Evolutionary conservation across 2,113 vertebrate species (phyloP), one percentile per base, ranked within the genome.

Genomic region (Barnardius zonarius): DNA sequence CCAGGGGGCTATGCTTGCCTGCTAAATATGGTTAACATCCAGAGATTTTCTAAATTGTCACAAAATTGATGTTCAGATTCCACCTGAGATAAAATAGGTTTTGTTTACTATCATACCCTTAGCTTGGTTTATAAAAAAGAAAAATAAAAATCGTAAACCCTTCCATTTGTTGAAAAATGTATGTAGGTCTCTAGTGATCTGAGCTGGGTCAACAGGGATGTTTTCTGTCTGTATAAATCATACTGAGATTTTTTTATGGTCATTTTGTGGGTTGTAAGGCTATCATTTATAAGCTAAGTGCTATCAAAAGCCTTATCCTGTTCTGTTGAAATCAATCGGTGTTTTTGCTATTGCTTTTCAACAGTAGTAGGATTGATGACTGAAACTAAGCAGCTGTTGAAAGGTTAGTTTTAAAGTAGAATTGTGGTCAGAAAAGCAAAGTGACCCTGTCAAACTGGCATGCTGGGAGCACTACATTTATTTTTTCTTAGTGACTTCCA

Each of bases 391-490:
- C 73, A 89, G 63, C 39, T 93, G 78, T 49, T 94, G 89, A 95
- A 95, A 93, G 75, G 77, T 96, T 94, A 61, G 84, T 79, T 93
- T 95, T 88, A 54, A 91, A 94, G 74, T 39, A 92, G 76, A 92
- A 85, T 67, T 93, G 79, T 93, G 86, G 80, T 87, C 83, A 95
- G 83, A 80, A 90, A 87, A 96, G 86, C 81, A 86, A 93, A 95
- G 83, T 91, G 74, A 95, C 77, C 75, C 74, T 94, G 83, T 94
- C 94, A 92, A 35, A 44, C 61, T 92, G 95, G 82, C 52, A 13
- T 76, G 55, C 62, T 90, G 87, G 82, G 67, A 95, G 64, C 55
- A 75, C 20, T 81, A 22, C 39, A 39, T 79, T 96, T 92, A 24
- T 78, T 88, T 93, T 92, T 86, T 66, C 74, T 62, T 51, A 59